Evolutionary conservation across 2,888 invertebrate species (phyloP).

Genomic region (Yponomeuta plumbellus): DNA sequence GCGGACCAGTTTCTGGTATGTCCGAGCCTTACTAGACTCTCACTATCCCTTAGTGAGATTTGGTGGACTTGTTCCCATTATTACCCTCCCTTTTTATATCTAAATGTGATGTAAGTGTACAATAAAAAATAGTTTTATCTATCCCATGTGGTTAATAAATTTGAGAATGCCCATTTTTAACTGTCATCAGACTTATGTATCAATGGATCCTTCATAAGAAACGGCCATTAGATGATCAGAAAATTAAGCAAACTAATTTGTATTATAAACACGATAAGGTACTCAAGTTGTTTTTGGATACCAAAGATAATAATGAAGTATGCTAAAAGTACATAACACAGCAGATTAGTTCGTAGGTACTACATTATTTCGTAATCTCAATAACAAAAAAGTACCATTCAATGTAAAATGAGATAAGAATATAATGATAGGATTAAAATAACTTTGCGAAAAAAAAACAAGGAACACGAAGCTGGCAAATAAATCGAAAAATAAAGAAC

Average conservation of each 20-base stretch:
- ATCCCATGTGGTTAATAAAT: no score
- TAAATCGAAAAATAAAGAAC: background rate
- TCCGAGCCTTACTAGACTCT: no score
- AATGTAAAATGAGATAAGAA: background rate
- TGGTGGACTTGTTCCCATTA: no score
- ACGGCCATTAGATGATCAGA: background rate
- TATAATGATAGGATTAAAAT: background rate
- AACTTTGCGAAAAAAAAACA: background rate
- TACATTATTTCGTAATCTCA: background rate
- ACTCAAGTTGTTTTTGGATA: background rate
- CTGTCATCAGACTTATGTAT: no score
- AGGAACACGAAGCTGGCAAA: background rate
- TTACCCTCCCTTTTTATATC: no score
- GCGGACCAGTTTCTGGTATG: no score
- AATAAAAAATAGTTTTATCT: no score
- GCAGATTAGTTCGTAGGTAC: background rate
- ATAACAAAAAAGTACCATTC: background rate
- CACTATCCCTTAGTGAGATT: no score
- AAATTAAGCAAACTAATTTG: background rate
- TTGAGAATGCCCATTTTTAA: no score
- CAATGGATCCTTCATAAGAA: background rate
- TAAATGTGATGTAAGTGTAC: no score
- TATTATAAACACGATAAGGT: background rate
- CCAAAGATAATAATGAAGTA: background rate
- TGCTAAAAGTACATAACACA: background rate